Evolutionary conservation across 1,140 invertebrate species (phyloP).

Genomic region (Watersipora subatra): DNA sequence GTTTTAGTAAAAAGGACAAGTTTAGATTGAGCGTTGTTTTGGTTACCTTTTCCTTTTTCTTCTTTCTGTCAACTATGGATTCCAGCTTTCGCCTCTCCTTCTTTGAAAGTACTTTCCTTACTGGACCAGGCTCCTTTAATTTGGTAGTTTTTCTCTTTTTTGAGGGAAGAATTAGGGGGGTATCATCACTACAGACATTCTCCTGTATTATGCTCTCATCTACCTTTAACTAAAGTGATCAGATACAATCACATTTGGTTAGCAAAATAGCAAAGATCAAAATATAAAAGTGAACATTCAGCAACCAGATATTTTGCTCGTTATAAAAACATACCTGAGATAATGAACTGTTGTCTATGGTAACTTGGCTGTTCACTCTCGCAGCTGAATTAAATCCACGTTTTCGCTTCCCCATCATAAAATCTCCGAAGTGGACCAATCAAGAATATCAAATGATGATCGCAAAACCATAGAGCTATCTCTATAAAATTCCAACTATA

Average conservation of each 20-base stretch:
- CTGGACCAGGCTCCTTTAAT: constrained; percentile 45
- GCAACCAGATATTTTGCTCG: background rate
- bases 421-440: too few relatives aligned
- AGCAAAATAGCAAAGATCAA: background rate
- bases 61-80: constrained; percentile 70
- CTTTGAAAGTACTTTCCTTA: constrained; percentile 60
- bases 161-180: constrained; percentile 64
- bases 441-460: too few relatives aligned
- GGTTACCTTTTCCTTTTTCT: constrained; percentile 77
- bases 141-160: constrained; percentile 63
- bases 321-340: background rate
- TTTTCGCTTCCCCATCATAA: constrained; percentile 22
- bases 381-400: constrained; percentile 55
- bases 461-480: too few relatives aligned
- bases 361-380: constrained; percentile 51
- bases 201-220: constrained; percentile 42
- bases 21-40: too few relatives aligned
- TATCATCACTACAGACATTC: constrained; percentile 53
- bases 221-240: constrained; percentile 34
- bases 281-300: background rate
- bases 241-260: too few relatives aligned
- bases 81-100: constrained; percentile 72
- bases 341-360: constrained; percentile 44
- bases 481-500: too few relatives aligned
- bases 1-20: too few relatives aligned